Percentiles rank a stretch among this genome's conserved stretches.
These are phyloP conservation scores for Monomorium pharaonis DNA, from an alignment of 1,140 invertebrate species.

Conservation along the genomic window DNA sequence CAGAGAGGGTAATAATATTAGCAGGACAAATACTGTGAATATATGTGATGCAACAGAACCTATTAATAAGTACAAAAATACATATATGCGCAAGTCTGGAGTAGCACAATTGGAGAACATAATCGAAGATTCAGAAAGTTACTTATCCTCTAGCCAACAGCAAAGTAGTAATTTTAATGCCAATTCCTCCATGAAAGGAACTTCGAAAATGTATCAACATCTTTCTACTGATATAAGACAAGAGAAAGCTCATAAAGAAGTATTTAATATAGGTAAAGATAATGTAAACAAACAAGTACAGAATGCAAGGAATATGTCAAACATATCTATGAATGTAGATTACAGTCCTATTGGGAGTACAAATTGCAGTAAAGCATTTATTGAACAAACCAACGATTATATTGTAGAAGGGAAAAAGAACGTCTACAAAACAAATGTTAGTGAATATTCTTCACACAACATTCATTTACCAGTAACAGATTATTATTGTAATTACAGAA, in stretches of 20 bases:
- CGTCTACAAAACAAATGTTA: background rate
- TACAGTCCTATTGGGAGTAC: background rate
- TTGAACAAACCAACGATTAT: background rate
- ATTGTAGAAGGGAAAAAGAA: background rate
- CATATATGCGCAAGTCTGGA: constrained; percentile 71
- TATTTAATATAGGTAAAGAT: background rate
- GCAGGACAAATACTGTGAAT: constrained; percentile 72
- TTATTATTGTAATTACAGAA: constrained; percentile 15
- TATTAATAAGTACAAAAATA: constrained; percentile 74
- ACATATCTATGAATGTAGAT: background rate
- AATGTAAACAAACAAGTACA: background rate
- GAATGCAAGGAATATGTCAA: background rate
- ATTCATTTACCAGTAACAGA: background rate
- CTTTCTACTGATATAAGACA: background rate
- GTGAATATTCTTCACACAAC: background rate
- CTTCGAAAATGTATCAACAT: constrained; percentile 27
- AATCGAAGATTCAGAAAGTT: constrained; percentile 82
- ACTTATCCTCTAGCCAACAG: constrained; percentile 80
- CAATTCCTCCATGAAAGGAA: constrained; percentile 47
- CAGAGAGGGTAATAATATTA: constrained; percentile 78
- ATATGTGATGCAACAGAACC: constrained; percentile 79
- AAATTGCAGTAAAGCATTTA: background rate
- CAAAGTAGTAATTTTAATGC: constrained; percentile 74
- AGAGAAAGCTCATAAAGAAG: background rate
- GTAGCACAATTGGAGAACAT: constrained; percentile 80